Evolutionary conservation across 2,888 invertebrate genomes (phyloP), one percentile per base, ranked within the genome.

Genomic region (Nomada fabriciana): DNA sequence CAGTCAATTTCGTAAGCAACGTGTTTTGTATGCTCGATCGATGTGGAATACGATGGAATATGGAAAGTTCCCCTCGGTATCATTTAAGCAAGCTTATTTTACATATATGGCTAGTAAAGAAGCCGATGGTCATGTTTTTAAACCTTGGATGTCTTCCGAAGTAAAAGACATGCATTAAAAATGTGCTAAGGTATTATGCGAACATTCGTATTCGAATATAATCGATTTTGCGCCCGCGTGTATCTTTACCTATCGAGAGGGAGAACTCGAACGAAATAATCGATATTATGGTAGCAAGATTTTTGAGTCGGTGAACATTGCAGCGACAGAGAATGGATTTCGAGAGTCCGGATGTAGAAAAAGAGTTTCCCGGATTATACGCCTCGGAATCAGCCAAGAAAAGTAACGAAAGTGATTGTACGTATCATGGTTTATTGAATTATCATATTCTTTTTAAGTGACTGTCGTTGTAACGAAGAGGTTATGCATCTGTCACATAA

Each of bases 321-420:
- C 47, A 52, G 29, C 11, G n/a, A 18, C 18, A 20, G 47, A 88
- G 77, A 52, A 97, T 97, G 97, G 97, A 97, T 95, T 97, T 97
- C 94, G 97, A 97, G 94, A 98, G 97, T 94, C 98, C 98, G 42
- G 98, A 98, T 92, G 97, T 97, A 53, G 98, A 98, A 94, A 97
- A 97, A 93, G 98, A 98, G 92, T 98, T 98, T 94, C 98, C 98
- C 36, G 98, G 98, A 63, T 94, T 98, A 70, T 98, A 98, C 92
- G 97, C 97, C 53, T 97, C 97, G 2, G 97, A 98, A 94, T 95
- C 96, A 68, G 96, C 96, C 53, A 96, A 96, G 91, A 96, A 96
- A 93, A 96, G 96, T 92, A 97, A 97, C 91, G 97, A 98, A 94
- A 97, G 97, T 93, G 97, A 97, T 92, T 97, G 97, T 97, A 95